Conservation (phyloP, 2,797 vertebrate genomes). For the Holocentrus rufus region DNA sequence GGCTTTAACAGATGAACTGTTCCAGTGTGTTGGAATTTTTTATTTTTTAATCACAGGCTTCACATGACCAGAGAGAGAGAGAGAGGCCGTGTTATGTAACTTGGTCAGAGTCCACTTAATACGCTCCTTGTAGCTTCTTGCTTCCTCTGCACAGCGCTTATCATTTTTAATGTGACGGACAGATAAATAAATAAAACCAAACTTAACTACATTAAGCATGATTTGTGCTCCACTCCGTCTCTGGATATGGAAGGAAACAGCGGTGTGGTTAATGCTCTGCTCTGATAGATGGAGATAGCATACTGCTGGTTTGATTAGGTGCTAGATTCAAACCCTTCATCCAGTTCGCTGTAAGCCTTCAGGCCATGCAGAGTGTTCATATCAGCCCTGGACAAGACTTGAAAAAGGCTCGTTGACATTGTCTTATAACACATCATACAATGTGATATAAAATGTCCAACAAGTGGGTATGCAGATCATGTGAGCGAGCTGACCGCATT, state of each 20-base stretch:
- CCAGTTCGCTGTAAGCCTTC: slow-evolving; percentile 24
- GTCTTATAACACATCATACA: slow-evolving; percentile 6
- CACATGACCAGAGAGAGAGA: background rate
- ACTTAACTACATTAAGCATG: background rate
- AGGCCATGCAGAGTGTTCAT: background rate
- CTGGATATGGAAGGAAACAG: too few relatives aligned
- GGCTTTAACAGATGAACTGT: slow-evolving; percentile 56
- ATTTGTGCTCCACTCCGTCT: background rate
- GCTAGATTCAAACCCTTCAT: slow-evolving; percentile 11
- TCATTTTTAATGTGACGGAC: background rate
- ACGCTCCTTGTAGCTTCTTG: background rate
- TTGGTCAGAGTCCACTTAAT: background rate
- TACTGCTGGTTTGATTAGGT: slow-evolving; percentile 26
- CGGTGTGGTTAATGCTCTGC: background rate
- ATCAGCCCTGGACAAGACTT: background rate
- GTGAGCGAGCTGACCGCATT: slow-evolving; percentile 20
- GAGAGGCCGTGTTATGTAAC: background rate
- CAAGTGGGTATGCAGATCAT: slow-evolving; percentile 7
- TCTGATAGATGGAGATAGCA: background rate
- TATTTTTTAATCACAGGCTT: slow-evolving; percentile 16
- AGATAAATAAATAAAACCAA: slow-evolving; percentile 11
- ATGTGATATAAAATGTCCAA: slow-evolving; percentile 1
- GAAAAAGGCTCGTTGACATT: slow-evolving; percentile 1
- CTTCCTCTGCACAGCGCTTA: background rate
- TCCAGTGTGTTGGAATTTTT: slow-evolving; percentile 1